These are phyloP conservation scores for Lates japonicus DNA, from an alignment of 2,797 vertebrate species.

Conservation along the genomic window DNA sequence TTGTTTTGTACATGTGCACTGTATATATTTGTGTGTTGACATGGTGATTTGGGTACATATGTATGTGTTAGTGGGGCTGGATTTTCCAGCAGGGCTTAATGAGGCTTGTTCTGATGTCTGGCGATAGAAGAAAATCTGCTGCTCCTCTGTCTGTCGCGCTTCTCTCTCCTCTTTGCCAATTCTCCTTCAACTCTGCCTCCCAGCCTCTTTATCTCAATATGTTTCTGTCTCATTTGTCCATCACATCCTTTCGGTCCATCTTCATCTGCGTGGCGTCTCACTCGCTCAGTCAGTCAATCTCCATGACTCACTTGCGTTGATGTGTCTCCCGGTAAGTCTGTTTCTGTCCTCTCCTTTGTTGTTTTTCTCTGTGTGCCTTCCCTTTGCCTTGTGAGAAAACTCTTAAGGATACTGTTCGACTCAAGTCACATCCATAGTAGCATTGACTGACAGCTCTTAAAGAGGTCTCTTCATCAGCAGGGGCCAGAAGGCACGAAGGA, in stretches of 20 bases:
- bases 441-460: constrained; percentile 85
- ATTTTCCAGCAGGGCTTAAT: constrained; percentile 32
- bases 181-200: constrained; percentile 53
- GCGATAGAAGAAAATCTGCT: constrained; percentile 16
- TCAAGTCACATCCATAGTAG: constrained; percentile 81
- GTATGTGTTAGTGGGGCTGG: constrained; percentile 4
- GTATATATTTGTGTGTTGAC: constrained; percentile 5
- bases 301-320: constrained; percentile 41
- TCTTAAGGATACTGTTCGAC: constrained; percentile 83
- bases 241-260: constrained; percentile 76
- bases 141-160: constrained; percentile 26
- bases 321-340: constrained; percentile 67
- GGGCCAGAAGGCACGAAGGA: constrained; percentile 76
- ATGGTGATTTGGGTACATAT: constrained; percentile 12
- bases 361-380: constrained; percentile 68
- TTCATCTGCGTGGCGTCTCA: constrained; percentile 68
- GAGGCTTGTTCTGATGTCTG: constrained; percentile 14
- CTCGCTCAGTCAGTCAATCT: constrained; percentile 73
- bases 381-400: constrained; percentile 78
- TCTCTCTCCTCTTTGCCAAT: constrained; percentile 35
- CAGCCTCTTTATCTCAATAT: constrained; percentile 69
- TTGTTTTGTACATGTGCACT: constrained; percentile 12
- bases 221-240: constrained; percentile 80
- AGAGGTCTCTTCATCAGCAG: constrained; percentile 85
- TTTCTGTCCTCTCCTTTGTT: constrained; percentile 74